A percentile compares a stretch with the other conserved stretches of the same genome.
These are phyloP conservation scores for Drosophila kuntzei DNA, from an alignment of 2,888 invertebrate species.

Conservation along the genomic window DNA sequence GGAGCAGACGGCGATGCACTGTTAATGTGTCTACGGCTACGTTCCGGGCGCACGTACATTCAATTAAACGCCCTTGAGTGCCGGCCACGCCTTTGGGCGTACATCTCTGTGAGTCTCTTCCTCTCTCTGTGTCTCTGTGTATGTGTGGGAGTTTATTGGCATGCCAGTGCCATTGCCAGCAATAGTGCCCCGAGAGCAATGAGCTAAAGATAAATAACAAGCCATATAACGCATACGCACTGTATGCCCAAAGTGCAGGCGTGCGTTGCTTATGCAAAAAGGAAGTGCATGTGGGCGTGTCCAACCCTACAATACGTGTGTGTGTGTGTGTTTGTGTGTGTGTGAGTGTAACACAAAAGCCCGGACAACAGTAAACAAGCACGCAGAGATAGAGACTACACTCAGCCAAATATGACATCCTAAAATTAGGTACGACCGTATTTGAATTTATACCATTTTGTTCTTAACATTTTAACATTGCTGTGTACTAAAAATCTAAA, in stretches of 20 bases:
- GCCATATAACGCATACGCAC: constrained; percentile 79
- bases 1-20: constrained; percentile 55
- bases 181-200: constrained; percentile 64
- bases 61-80: constrained; percentile 81
- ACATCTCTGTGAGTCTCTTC: neutral
- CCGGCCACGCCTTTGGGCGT: constrained; percentile 49
- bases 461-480: no score
- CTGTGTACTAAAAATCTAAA: no score
- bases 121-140: neutral
- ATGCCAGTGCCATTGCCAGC: constrained; percentile 44
- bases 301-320: constrained; percentile 3
- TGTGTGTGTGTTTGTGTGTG: constrained; percentile 5
- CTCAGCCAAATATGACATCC: no score
- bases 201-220: constrained; percentile 80
- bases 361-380: constrained; percentile 73
- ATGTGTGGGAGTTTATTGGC: constrained; percentile 69
- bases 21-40: constrained; percentile 77
- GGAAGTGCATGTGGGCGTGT: constrained; percentile 62
- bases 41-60: constrained; percentile 73
- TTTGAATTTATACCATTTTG: no score
- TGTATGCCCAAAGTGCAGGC: constrained; percentile 67
- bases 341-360: constrained; percentile 42
- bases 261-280: constrained; percentile 70
- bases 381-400: constrained; percentile 53
- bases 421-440: no score